A percentile compares a stretch with the other conserved stretches of the same genome.
These are phyloP conservation scores for Erebia epiphron DNA, from an alignment of 2,888 invertebrate genomes.

Conservation along the genomic window DNA sequence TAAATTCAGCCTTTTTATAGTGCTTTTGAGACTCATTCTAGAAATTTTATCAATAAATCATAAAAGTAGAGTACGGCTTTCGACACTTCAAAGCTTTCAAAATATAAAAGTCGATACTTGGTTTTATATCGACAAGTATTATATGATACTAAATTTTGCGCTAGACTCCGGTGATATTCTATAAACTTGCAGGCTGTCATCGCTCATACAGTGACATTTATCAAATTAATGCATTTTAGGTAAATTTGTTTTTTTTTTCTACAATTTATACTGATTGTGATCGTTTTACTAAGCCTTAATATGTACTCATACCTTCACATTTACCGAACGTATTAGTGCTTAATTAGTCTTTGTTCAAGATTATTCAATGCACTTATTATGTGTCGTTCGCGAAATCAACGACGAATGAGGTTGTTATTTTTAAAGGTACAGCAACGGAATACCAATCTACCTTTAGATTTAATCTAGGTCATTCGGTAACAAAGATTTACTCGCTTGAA, in stretches of 20 bases:
- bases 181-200: background rate
- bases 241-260: too few species aligned
- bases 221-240: background rate
- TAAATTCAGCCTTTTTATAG: background rate
- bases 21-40: background rate
- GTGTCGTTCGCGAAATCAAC: too few species aligned
- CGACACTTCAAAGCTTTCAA: conserved; percentile 1
- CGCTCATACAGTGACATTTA: background rate
- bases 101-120: background rate
- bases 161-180: background rate
- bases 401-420: too few species aligned
- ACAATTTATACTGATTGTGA: too few species aligned
- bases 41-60: conserved; percentile 5
- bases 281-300: too few species aligned
- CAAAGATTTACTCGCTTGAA: conserved; percentile 3
- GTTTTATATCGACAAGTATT: background rate
- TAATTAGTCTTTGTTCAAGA: too few species aligned
- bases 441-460: background rate
- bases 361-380: too few species aligned
- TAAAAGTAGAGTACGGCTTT: background rate
- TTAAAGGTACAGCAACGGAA: too few species aligned
- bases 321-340: too few species aligned
- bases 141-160: background rate
- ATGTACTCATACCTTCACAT: too few species aligned
- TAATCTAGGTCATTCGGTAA: background rate